Conservation (phyloP, 2,888 invertebrate species). For the Drosophila hawaiiensis region DNA sequence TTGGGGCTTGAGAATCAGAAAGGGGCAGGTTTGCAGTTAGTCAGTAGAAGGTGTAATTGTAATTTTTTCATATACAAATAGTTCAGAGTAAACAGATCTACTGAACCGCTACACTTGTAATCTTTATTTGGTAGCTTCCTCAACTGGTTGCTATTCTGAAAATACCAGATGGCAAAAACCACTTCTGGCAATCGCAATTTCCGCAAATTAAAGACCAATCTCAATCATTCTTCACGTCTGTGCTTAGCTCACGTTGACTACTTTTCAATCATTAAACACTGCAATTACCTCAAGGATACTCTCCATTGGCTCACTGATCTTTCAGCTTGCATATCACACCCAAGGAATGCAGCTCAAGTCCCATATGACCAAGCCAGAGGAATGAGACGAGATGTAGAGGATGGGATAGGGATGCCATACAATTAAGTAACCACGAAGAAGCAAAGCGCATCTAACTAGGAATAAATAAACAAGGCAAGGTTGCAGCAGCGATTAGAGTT, state of each 20-base stretch:
- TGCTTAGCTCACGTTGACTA: constrained; percentile 69
- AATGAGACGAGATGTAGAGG: constrained; percentile 1
- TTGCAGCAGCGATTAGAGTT: constrained; percentile 24
- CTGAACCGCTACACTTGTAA: constrained; percentile 2
- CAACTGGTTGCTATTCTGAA: neutral
- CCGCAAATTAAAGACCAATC: constrained; percentile 76
- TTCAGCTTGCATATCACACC: constrained; percentile 55
- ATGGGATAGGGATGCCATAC: constrained; percentile 53
- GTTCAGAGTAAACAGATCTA: neutral
- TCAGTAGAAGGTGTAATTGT: neutral
- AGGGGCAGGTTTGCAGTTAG: constrained; percentile 8
- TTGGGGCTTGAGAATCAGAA: constrained; percentile 14
- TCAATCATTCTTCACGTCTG: constrained; percentile 71
- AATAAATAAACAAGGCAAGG: constrained; percentile 73
- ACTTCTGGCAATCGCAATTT: constrained; percentile 59
- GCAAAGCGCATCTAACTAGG: constrained; percentile 73
- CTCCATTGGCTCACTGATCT: constrained; percentile 31
- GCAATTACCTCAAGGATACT: constrained; percentile 72
- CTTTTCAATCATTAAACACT: constrained; percentile 73
- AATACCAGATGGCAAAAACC: constrained; percentile 4
- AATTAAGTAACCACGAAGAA: constrained; percentile 70
- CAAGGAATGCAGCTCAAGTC: constrained; percentile 43
- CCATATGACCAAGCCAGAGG: constrained; percentile 33
- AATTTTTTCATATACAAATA: neutral
- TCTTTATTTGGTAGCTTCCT: constrained; percentile 7